A percentile compares a stretch with the other conserved stretches of the same genome.
Conservation (phyloP, 53 echinoderm and acorn worm genomes). For the Henricia sp. region DNA sequence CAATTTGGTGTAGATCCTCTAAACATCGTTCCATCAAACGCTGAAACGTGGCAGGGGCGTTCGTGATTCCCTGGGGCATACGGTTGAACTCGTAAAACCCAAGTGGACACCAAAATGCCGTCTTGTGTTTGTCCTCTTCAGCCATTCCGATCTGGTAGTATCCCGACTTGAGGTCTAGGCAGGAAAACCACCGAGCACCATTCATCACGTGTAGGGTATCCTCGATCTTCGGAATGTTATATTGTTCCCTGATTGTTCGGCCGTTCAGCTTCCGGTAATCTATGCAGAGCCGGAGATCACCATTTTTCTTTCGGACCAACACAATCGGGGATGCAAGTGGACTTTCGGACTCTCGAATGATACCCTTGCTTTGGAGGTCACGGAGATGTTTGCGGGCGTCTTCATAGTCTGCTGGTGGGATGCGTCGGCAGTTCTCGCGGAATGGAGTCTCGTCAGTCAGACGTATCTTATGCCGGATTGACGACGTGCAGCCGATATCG, state of each 20-base stretch:
- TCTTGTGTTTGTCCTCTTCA: slow-evolving; percentile 52
- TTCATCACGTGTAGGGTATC: slow-evolving; percentile 58
- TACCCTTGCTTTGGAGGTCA: slow-evolving; percentile 64
- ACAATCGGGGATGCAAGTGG: slow-evolving; percentile 66
- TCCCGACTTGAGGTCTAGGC: slow-evolving; percentile 61
- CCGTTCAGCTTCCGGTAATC: slow-evolving; percentile 67
- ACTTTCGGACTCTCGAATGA: slow-evolving; percentile 65
- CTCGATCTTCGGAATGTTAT: slow-evolving; percentile 64
- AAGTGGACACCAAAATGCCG: slow-evolving; percentile 60
- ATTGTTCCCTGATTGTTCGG: slow-evolving; percentile 64
- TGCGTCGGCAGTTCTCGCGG: slow-evolving; percentile 53
- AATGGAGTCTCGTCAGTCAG: slow-evolving; percentile 66
- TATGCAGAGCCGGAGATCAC: slow-evolving; percentile 54
- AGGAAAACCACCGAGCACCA: slow-evolving; percentile 63
- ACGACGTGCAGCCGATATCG: slow-evolving; percentile 60
- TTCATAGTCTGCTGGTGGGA: slow-evolving; percentile 64
- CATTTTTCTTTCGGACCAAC: slow-evolving; percentile 72
- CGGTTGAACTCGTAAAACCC: slow-evolving; percentile 54
- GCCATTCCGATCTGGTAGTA: slow-evolving; percentile 63
- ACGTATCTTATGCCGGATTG: slow-evolving; percentile 46
- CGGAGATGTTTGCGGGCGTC: slow-evolving; percentile 63
- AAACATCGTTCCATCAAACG: slow-evolving; percentile 68
- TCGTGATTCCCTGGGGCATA: slow-evolving; percentile 35
- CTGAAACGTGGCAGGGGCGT: slow-evolving; percentile 70
- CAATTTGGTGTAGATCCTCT: slow-evolving; percentile 33